Evolutionary conservation across 2,113 vertebrate genomes (phyloP), one percentile per base, ranked within the genome.

Genomic region (Campylorhamphus procurvoides): DNA sequence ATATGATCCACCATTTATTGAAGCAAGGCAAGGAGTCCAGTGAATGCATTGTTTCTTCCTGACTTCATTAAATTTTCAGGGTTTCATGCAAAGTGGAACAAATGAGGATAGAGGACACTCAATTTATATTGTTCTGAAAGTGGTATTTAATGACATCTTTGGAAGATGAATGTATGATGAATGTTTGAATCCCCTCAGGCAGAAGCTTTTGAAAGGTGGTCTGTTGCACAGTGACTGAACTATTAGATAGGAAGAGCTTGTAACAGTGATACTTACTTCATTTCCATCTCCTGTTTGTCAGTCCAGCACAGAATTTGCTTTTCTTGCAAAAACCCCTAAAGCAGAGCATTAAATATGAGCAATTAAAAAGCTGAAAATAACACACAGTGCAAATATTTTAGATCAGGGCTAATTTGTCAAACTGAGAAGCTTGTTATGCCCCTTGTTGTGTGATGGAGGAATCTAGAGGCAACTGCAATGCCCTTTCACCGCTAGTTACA

Each of bases 361-460:
- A 68, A 58, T 47, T 35, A 58, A 68, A 82, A 63, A 78, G 3
- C 37, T 58, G n/a, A 77, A 77, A 86, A 68, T 42, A 58, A 23
- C 37, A 68, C 9, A 46, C 15, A 29, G 17, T 47, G 37, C 35
- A 58, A 35, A 35, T 29, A 9, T 72, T 89, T 66, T 39, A 28
- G 44, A 49, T 64, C 35, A 44, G 35, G 24, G 31, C 40, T 50
- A 10, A 72, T 76, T 66, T 66, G 35, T 75, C 17, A 52, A 79
- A 15, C n/a, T 49, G 31, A 75, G 63, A 60, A 84, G 56, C 35
- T 52, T 49, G 14, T 39, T 27, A 28, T 71, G 29, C 16, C 9
- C 56, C 0, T 0, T 69, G 19, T 64, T 0, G 0, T 39, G 27
- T 40, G 69, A 40, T 40, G 31, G 35, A 66, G 58, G 46, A 69